Percentiles rank a stretch among this genome's conserved stretches.
phyloP scores from a whole-genome alignment of 2,888 invertebrate species.

The Chrysomela aeneicollis region DNA sequence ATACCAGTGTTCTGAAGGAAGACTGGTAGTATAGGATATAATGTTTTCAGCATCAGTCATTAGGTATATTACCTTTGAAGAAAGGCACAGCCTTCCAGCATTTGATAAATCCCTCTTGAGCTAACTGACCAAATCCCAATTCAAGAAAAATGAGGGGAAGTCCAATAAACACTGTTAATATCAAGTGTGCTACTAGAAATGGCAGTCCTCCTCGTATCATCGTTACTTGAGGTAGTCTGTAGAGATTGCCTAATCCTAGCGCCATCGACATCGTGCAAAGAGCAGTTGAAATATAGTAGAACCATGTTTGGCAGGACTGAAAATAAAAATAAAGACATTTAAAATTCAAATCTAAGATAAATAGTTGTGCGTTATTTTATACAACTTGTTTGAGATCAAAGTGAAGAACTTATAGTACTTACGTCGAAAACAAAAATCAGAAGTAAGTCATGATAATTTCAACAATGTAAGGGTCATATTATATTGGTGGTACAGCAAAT shows the following conservation, averaged over 20 bases:
- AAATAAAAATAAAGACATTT: conserved; percentile 38
- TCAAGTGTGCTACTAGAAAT: conserved; percentile 64
- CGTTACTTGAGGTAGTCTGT: conserved; percentile 68
- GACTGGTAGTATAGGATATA: too few species aligned
- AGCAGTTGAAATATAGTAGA: conserved; percentile 59
- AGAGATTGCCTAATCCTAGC: conserved; percentile 66
- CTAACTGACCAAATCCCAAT: conserved; percentile 70
- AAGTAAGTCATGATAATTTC: too few species aligned
- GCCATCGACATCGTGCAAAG: conserved; percentile 67
- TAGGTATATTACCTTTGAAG: conserved; percentile 69
- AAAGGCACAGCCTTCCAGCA: conserved; percentile 73
- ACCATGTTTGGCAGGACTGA: conserved; percentile 59
- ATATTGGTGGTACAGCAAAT: too few species aligned
- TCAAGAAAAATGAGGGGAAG: conserved; percentile 69
- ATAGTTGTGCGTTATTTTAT: too few species aligned
- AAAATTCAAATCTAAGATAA: too few species aligned
- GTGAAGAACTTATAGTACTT: too few species aligned
- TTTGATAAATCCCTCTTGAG: conserved; percentile 71
- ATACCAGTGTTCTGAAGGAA: too few species aligned
- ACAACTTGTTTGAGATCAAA: too few species aligned
- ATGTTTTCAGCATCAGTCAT: neutral
- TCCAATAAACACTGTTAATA: conserved; percentile 64
- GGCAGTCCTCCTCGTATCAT: conserved; percentile 68
- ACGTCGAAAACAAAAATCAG: too few species aligned
- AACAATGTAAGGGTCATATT: too few species aligned